Evolutionary conservation across 2,113 vertebrate genomes (phyloP).

Genomic region (Calidris pugnax): DNA sequence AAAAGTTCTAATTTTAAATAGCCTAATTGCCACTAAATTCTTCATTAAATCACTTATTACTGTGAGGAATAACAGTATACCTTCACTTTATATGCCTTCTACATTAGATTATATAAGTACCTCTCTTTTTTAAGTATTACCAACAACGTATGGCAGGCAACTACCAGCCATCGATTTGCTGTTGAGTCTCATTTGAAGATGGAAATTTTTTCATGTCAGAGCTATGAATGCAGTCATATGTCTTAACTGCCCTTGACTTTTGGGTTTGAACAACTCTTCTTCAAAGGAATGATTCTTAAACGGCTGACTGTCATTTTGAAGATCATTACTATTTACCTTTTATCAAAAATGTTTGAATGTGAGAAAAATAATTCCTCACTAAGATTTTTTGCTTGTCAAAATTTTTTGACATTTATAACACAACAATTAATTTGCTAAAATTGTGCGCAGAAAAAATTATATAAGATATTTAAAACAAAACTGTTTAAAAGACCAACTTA

Average conservation of each 20-base stretch:
- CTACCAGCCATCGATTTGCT: rapidly evolving
- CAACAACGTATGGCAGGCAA: neutral
- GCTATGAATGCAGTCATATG: rapidly evolving
- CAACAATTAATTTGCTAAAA: neutral
- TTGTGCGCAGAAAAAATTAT: rapidly evolving
- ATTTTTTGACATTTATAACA: neutral
- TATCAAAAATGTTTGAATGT: neutral
- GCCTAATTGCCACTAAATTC: neutral
- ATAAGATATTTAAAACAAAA: neutral
- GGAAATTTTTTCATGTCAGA: neutral
- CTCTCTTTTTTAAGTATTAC: neutral
- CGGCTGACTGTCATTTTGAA: neutral
- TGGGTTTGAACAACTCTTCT: neutral
- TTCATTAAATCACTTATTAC: neutral
- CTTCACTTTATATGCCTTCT: neutral
- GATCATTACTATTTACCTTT: neutral
- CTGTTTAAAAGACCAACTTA: neutral
- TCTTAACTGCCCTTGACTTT: neutral
- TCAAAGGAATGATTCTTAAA: neutral
- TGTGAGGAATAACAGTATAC: rapidly evolving
- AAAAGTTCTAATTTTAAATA: neutral
- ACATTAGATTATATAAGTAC: neutral
- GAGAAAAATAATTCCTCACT: neutral
- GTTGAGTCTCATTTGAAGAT: neutral
- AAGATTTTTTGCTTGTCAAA: neutral